These are phyloP conservation scores for Anguilla rostrata DNA, from an alignment of 2,113 vertebrate species.

Conservation along the genomic window DNA sequence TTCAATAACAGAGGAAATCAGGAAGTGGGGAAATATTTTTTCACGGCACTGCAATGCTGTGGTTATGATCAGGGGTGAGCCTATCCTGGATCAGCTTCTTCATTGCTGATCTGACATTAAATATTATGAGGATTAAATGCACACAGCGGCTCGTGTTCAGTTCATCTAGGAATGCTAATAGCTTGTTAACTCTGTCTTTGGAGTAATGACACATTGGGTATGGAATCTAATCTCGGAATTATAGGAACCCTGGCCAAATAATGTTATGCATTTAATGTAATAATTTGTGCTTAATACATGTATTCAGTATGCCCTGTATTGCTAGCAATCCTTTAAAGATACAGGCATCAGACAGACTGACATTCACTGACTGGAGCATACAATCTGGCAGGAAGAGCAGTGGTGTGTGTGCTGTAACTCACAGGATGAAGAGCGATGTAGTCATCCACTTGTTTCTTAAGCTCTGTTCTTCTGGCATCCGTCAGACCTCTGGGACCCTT, in stretches of 20 bases:
- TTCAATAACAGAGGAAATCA: too few relatives aligned
- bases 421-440: constrained; percentile 78
- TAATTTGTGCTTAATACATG: not conserved
- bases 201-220: not conserved
- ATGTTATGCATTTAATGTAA: not conserved
- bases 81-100: not conserved
- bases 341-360: not conserved
- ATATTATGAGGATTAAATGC: not conserved
- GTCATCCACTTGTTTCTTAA: constrained; percentile 81
- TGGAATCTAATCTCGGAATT: not conserved
- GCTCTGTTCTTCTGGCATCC: constrained; percentile 72
- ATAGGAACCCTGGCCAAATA: not conserved
- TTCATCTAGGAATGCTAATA: not conserved
- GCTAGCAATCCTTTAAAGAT: not conserved
- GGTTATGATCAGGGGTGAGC: not conserved
- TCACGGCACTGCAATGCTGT: not conserved
- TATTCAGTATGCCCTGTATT: not conserved
- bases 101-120: not conserved
- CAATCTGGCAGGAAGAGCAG: not conserved
- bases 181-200: not conserved
- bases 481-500: constrained; percentile 73
- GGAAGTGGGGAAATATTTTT: too few relatives aligned
- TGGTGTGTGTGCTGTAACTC: constrained; percentile 44
- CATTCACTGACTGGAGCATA: not conserved
- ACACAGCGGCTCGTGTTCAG: not conserved